A percentile compares a stretch with the other conserved stretches of the same genome.
Evolutionary conservation across 2,113 vertebrate genomes (phyloP).

Genomic region (Pygoscelis adeliae): DNA sequence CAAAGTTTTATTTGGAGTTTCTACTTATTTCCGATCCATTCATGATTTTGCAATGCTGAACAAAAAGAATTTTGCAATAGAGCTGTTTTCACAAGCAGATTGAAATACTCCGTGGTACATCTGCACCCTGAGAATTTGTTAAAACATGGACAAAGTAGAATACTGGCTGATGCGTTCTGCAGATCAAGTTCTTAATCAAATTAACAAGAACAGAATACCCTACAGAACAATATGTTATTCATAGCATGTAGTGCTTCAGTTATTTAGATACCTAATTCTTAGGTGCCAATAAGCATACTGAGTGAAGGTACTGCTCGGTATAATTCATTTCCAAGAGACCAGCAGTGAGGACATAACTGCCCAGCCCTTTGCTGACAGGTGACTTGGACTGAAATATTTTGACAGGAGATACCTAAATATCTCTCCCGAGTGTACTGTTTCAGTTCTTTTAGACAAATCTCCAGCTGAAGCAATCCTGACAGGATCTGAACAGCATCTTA

Average conservation of each 20-base stretch:
- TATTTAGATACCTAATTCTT: not conserved
- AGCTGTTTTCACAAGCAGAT: not conserved
- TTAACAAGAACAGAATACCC: not conserved
- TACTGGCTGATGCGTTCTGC: not conserved
- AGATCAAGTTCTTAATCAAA: conserved; percentile 4
- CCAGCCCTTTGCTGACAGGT: not conserved
- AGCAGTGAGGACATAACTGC: not conserved
- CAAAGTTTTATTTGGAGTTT: not conserved
- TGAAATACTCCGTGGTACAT: not conserved
- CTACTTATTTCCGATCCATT: not conserved
- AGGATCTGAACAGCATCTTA: not conserved
- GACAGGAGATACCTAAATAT: not conserved
- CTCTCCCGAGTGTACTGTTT: not conserved
- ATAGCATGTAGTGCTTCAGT: not conserved
- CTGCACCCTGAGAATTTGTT: not conserved
- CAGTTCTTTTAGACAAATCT: not conserved
- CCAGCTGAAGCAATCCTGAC: not conserved
- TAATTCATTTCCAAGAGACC: not conserved
- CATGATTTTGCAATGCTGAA: conserved; percentile 6
- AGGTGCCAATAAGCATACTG: not conserved
- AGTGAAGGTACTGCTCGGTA: not conserved
- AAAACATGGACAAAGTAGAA: not conserved
- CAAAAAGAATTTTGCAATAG: conserved; percentile 8
- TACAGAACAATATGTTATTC: not conserved
- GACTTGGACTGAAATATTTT: not conserved